Base-by-base conservation (phyloP, 2,113 vertebrate genomes). In the Psettodes erumei region DNA sequence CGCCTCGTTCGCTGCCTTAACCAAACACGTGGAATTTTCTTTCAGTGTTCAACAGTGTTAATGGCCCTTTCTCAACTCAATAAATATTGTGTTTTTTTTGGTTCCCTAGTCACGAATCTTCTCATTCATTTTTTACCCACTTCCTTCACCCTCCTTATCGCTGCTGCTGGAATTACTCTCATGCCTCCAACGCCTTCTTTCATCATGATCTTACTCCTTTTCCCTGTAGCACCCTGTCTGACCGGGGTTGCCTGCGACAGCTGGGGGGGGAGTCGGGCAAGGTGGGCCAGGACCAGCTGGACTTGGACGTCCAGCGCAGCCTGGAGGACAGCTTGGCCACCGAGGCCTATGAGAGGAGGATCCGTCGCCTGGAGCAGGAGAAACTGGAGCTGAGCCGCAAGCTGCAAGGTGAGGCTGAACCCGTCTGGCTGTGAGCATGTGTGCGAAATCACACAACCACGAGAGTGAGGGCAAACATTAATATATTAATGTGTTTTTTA, bases 301-400 rank as follows among this genome's bases (percentile, higher is more conserved):
- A 99, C 83, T 89, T 89, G 42, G 94, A 85, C 21, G 93, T 99
- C 63, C 95, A 97, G 89, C 94, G 96, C 68, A 93, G 96, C 71
- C 89, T 99, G 73, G 96, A 99, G 77, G 97, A 99, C 71, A 98
- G 95, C 85, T 92, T 99, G 88, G 97, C 97, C 23, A 95, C 96
- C 0, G 98, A 99, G 89, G 98, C 97, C 55, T 99, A 99, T 38
- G 98, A 99, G 88, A 95, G 98, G 75, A 95, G 98, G 88, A 97
- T 99, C 86, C 95, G 96, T 23, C 95, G 97, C 6, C 93, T 99
- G 59, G 98, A 99, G 77, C 97, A 99, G 85, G 97, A 99, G 83
- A 99, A 99, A 77, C 85, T 96, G 63, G 98, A 99, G 90, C 96
- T 99, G 50, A 96, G 94, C 88, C 96, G 97, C 86, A 99, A 99